Conservation (phyloP, 2,113 vertebrate species). For the Sus scrofa region T2T-Sscrofa CM000822.6:21215001-21215500, state of each 20-base stretch:
- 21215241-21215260: constrained; percentile 88
- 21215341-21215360: constrained; percentile 44
- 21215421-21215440: background rate
- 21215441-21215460: background rate
- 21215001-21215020: constrained; percentile 86
- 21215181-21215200: constrained; percentile 87
- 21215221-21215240: constrained; percentile 89
- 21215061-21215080: constrained; percentile 83
- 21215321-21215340: constrained; percentile 48
- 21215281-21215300: constrained; percentile 20
- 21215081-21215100: constrained; percentile 87
- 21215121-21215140: constrained; percentile 82
- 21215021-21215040: constrained; percentile 88
- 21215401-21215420: background rate
- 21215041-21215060: constrained; percentile 87
- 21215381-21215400: background rate
- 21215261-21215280: constrained; percentile 84
- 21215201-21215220: constrained; percentile 88
- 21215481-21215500: accelerated
- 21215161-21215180: constrained; percentile 82
- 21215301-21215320: background rate
- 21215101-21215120: constrained; percentile 74
- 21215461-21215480: background rate
- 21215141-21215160: constrained; percentile 83
- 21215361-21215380: background rate